A percentile compares a stretch with the other conserved stretches of the same genome.
These are phyloP conservation scores for Sycophila sp. DNA, from an alignment of 1,140 invertebrate species.

Conservation along the genomic window DNA sequence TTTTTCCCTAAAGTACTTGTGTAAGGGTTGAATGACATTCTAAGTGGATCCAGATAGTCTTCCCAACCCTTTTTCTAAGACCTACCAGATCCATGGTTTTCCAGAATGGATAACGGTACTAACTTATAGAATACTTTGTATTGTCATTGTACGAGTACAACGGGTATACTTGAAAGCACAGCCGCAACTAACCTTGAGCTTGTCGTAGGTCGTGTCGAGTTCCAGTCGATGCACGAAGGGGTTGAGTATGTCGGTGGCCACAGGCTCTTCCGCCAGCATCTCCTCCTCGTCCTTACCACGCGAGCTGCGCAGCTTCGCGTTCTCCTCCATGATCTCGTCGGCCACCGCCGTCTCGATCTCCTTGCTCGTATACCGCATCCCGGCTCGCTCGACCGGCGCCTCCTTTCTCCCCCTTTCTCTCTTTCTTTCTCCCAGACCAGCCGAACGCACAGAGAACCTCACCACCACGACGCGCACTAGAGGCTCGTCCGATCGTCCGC, in stretches of 20 bases:
- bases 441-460: too few relatives aligned
- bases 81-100: too few relatives aligned
- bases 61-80: too few relatives aligned
- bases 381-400: neutral
- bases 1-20: too few relatives aligned
- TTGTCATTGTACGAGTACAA: too few relatives aligned
- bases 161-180: too few relatives aligned
- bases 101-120: too few relatives aligned
- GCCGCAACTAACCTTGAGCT: slow-evolving; percentile 79
- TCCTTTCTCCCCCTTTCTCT: neutral
- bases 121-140: too few relatives aligned
- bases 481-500: neutral
- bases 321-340: slow-evolving; percentile 23
- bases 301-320: neutral
- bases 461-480: neutral
- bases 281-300: slow-evolving; percentile 30
- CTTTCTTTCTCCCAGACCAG: too few relatives aligned
- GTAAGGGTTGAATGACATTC: too few relatives aligned
- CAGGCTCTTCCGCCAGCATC: slow-evolving; percentile 45
- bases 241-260: slow-evolving; percentile 73
- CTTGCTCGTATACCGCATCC: slow-evolving; percentile 27
- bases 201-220: slow-evolving; percentile 83
- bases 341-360: slow-evolving; percentile 14
- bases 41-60: too few relatives aligned
- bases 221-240: slow-evolving; percentile 87